phyloP scores from a whole-genome alignment of 2,888 invertebrate species.

The Drosophila testacea region DNA sequence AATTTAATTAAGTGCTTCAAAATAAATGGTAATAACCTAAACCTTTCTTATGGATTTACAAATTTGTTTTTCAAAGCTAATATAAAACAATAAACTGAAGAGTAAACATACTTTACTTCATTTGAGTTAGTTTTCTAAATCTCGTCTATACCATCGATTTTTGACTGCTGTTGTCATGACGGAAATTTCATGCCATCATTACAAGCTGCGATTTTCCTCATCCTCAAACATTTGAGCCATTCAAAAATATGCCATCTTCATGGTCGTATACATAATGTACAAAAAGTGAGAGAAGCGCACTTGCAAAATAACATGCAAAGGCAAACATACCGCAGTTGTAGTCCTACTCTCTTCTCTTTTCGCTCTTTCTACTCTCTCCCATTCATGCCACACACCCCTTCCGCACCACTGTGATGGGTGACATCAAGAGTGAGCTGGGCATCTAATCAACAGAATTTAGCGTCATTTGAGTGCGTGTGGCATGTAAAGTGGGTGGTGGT shows the following conservation, averaged over 20 bases:
- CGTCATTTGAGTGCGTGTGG: conserved; percentile 71
- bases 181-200: conserved; percentile 4
- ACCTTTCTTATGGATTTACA: too few species aligned
- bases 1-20: too few species aligned
- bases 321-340: conserved; percentile 36
- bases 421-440: conserved; percentile 48
- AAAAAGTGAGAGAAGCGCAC: conserved; percentile 4
- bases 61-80: too few species aligned
- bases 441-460: conserved; percentile 80
- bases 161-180: background rate
- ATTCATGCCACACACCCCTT: background rate
- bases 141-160: background rate
- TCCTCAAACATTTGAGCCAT: conserved; percentile 1
- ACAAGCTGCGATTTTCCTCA: conserved; percentile 7
- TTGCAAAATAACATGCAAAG: conserved; percentile 25
- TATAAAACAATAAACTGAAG: background rate
- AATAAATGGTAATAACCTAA: too few species aligned
- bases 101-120: background rate
- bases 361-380: background rate
- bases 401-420: background rate
- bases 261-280: background rate
- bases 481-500: conserved; percentile 48
- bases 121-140: background rate
- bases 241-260: conserved; percentile 5
- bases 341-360: background rate